Evolutionary conservation across 2,888 invertebrate species (phyloP).

Genomic region (Sthenelais limicola): DNA sequence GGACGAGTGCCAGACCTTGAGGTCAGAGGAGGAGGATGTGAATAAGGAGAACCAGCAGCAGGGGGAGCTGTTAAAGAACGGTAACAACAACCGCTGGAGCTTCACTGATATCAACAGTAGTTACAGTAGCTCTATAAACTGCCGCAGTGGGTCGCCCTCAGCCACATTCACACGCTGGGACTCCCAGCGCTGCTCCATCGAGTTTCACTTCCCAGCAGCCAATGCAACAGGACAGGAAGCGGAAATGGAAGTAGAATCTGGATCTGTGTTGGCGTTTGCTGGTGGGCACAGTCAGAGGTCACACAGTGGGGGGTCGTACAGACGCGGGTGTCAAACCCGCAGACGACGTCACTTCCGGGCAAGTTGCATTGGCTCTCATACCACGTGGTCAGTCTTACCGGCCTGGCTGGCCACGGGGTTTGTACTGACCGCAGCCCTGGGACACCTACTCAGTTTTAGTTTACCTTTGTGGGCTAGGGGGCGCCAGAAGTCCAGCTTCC

Average conservation of each 20-base stretch:
- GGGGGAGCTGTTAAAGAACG: background rate
- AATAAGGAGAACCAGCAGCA: background rate
- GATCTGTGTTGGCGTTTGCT: constrained; percentile 22
- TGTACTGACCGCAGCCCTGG: constrained; percentile 23
- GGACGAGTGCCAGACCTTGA: too few species aligned
- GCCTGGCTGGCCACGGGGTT: constrained; percentile 28
- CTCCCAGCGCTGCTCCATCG: constrained; percentile 24
- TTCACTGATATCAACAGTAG: background rate
- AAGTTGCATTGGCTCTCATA: background rate
- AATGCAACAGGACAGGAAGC: constrained; percentile 8
- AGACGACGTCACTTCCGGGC: constrained; percentile 34
- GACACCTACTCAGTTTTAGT: constrained; percentile 20
- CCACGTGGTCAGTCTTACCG: constrained; percentile 24
- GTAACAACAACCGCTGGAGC: background rate
- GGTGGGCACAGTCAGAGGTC: background rate
- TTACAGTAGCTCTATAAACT: background rate
- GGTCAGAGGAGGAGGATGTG: too few species aligned
- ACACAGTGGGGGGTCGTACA: constrained; percentile 8
- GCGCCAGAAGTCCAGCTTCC: background rate
- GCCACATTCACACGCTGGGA: constrained; percentile 26
- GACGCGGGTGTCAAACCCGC: constrained; percentile 21
- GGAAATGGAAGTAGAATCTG: constrained; percentile 32
- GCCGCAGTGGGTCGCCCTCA: background rate
- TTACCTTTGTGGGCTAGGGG: constrained; percentile 22
- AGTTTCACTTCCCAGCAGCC: constrained; percentile 30